phyloP scores from a whole-genome alignment of 2,888 invertebrate genomes.

The Minunthozetes semirufus region DNA sequence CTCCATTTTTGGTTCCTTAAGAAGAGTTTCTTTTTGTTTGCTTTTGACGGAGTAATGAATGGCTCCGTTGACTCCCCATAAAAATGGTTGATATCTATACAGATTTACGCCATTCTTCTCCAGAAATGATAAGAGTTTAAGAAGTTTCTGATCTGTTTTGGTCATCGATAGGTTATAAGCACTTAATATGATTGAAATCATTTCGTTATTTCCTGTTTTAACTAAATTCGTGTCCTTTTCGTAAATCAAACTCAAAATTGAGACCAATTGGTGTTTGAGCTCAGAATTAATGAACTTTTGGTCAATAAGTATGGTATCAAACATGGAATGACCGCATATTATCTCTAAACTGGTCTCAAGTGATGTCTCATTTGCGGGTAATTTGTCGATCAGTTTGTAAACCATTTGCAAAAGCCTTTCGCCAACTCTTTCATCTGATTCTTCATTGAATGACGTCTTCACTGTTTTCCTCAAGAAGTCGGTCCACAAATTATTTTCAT shows the following conservation, averaged over 20 bases:
- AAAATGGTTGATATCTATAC: constrained; percentile 31
- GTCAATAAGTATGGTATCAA: constrained; percentile 6
- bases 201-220: neutral
- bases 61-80: constrained; percentile 32
- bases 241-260: neutral
- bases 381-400: neutral
- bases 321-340: constrained; percentile 4
- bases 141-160: constrained; percentile 24
- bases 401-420: neutral
- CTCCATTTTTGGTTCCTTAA: constrained; percentile 32
- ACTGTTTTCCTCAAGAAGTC: neutral
- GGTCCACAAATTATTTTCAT: neutral
- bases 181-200: neutral
- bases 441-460: neutral
- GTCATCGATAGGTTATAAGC: neutral
- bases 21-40: constrained; percentile 30
- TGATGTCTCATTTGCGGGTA: neutral
- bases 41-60: constrained; percentile 30
- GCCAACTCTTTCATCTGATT: neutral
- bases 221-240: neutral
- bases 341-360: neutral
- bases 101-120: constrained; percentile 28
- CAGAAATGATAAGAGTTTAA: constrained; percentile 11
- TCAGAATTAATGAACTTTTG: neutral
- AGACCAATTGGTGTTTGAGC: neutral